These are phyloP conservation scores for Hipposideros armiger DNA, from an alignment of 2,113 vertebrate genomes.

Conservation along the genomic window DNA sequence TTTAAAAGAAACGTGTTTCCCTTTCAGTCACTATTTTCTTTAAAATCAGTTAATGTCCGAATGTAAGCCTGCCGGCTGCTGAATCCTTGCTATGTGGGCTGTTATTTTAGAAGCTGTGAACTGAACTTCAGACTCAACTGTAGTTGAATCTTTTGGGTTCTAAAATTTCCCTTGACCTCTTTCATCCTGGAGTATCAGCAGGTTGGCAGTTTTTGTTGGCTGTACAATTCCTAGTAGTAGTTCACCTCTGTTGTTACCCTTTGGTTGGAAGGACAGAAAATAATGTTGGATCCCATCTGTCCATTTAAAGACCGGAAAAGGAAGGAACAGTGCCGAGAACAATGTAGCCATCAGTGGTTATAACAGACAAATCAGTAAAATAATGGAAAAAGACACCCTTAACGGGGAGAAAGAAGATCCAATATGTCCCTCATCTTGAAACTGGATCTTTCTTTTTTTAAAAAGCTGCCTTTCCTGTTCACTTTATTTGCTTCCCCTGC, in stretches of 20 bases:
- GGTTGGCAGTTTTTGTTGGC: neutral
- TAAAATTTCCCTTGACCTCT: neutral
- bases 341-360: neutral
- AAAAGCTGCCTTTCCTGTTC: neutral
- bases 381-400: neutral
- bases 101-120: neutral
- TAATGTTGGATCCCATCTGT: neutral
- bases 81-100: neutral
- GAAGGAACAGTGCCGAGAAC: neutral
- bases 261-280: neutral
- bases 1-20: neutral
- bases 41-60: neutral
- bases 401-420: neutral
- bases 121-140: neutral
- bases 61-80: neutral
- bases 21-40: neutral
- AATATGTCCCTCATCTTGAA: neutral
- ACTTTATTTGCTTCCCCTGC: neutral
- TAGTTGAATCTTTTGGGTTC: neutral
- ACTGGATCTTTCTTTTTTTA: neutral
- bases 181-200: neutral
- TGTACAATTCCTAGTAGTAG: rapidly evolving
- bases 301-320: neutral
- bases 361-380: neutral
- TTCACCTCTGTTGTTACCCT: neutral